These are phyloP conservation scores for Chaetura pelagica DNA, from an alignment of 2,113 vertebrate genomes.

Conservation along the genomic window DNA sequence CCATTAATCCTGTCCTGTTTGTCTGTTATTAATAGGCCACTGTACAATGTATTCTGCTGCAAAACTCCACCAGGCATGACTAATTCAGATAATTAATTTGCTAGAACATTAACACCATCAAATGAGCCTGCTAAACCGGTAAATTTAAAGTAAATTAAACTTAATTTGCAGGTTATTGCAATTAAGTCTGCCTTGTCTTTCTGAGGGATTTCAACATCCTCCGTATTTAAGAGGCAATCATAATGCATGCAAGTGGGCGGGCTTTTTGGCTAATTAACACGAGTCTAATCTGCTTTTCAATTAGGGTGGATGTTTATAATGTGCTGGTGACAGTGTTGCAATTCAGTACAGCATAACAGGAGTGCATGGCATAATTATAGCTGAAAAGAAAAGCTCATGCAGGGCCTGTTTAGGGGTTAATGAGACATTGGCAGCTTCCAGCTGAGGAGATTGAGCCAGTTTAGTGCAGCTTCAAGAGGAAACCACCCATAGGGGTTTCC, in stretches of 20 bases:
- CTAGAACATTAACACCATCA: constrained; percentile 97
- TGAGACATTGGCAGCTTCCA: constrained; percentile 98
- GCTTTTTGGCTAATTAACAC: constrained; percentile 88
- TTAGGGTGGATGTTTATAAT: constrained; percentile 88
- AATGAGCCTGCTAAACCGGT: constrained; percentile 95
- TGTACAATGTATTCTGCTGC: constrained; percentile 86
- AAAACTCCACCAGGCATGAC: constrained; percentile 95
- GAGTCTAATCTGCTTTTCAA: constrained; percentile 92
- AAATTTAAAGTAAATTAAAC: constrained; percentile 95
- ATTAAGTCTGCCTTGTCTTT: constrained; percentile 95
- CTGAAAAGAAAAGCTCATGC: constrained; percentile 90
- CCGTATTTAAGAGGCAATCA: constrained; percentile 89
- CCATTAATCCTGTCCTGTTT: constrained; percentile 94
- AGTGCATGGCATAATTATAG: constrained; percentile 87
- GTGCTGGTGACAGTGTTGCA: constrained; percentile 84
- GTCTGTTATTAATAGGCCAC: constrained; percentile 94
- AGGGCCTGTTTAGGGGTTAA: constrained; percentile 99
- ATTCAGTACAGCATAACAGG: constrained; percentile 84
- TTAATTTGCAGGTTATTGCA: constrained; percentile 96
- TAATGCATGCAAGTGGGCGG: constrained; percentile 90
- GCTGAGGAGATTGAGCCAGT: constrained; percentile 89
- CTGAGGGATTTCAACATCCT: constrained; percentile 89
- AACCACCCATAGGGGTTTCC: constrained; percentile 98
- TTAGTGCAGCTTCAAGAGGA: constrained; percentile 96
- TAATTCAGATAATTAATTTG: constrained; percentile 99